Percentiles rank a stretch among this genome's conserved stretches.
Conservation (phyloP, 2,888 invertebrate species). For the Nycteola revayana region DNA sequence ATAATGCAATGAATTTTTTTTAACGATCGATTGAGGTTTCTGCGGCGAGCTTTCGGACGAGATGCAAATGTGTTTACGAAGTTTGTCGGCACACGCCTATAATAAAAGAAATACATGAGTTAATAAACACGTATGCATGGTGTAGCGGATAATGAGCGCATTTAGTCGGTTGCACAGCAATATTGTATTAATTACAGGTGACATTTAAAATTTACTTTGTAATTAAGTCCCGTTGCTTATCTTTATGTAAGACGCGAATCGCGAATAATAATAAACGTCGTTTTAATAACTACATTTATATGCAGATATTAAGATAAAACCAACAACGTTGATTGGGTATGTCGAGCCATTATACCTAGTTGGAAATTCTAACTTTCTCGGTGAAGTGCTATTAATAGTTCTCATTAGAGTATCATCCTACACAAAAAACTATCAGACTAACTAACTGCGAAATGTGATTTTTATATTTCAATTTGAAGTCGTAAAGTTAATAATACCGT, state of each 20-base stretch:
- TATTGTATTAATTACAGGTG: slow-evolving; percentile 33
- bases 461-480: slow-evolving; percentile 43
- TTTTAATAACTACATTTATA: slow-evolving; percentile 7
- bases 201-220: slow-evolving; percentile 1
- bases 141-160: slow-evolving; percentile 39
- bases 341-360: slow-evolving; percentile 8
- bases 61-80: slow-evolving; percentile 78
- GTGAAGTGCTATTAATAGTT: slow-evolving; percentile 18
- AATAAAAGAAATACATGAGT: slow-evolving; percentile 54
- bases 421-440: slow-evolving; percentile 18
- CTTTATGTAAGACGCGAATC: slow-evolving; percentile 2
- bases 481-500: slow-evolving; percentile 44
- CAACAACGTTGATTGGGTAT: slow-evolving; percentile 15
- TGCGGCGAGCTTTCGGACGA: slow-evolving; percentile 66
- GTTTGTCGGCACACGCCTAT: slow-evolving; percentile 70
- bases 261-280: slow-evolving; percentile 5
- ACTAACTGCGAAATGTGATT: slow-evolving; percentile 35
- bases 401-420: slow-evolving; percentile 25
- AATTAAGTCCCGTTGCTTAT: slow-evolving; percentile 1
- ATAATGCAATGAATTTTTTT: slow-evolving; percentile 75
- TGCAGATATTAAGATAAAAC: slow-evolving; percentile 8
- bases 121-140: slow-evolving; percentile 55
- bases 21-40: slow-evolving; percentile 79
- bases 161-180: slow-evolving; percentile 37
- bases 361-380: slow-evolving; percentile 23